Evolutionary conservation across 2,797 vertebrate species (phyloP), one percentile per base, ranked within the genome.

Genomic region (Myripristis jacobus): DNA sequence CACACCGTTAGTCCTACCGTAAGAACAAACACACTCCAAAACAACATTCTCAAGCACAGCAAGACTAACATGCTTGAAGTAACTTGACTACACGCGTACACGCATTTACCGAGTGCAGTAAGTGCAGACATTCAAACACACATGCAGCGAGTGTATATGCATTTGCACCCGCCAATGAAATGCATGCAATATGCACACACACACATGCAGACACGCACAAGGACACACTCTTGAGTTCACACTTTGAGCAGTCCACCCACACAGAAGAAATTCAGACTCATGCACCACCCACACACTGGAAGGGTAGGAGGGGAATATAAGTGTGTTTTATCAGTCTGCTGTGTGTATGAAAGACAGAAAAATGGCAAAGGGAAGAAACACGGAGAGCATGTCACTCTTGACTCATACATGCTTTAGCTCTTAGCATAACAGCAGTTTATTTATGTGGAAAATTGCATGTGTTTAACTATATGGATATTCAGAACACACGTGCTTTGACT

Each of bases 221-320:
- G 34, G 19, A 75, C 70, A 68, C 70, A 61, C 60, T 53, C 29
- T 29, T 41, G 46, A 69, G 72, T 83, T 85, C 76, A 74, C 80
- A 72, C 84, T 83, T 69, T 11, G 43, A 82, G 68, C 56, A 18
- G 24, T 61, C 71, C 72, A 2, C 84, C 83, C 88, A 91, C 89
- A 78, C 73, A 69, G 58, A 69, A 79, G 69, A 46, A 70, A 70
- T 46, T 65, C 67, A 77, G 66, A 82, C 47, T 81, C 62, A 72
- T 58, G 29, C 66, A 62, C 70, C 85, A 48, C 84, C 85, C 79
- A 89, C 87, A 58, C 75, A 46, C 80, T 51, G 65, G 61, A 58
- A 51, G 62, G 62, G 15, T 16, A 31, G 18, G 27, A 58, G 31
- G 79, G 19, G 15, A 27, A 52, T 7, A 54, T 18, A 41, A 70